phyloP scores from a whole-genome alignment of 2,113 vertebrate species.

The Sturnus vulgaris region DNA sequence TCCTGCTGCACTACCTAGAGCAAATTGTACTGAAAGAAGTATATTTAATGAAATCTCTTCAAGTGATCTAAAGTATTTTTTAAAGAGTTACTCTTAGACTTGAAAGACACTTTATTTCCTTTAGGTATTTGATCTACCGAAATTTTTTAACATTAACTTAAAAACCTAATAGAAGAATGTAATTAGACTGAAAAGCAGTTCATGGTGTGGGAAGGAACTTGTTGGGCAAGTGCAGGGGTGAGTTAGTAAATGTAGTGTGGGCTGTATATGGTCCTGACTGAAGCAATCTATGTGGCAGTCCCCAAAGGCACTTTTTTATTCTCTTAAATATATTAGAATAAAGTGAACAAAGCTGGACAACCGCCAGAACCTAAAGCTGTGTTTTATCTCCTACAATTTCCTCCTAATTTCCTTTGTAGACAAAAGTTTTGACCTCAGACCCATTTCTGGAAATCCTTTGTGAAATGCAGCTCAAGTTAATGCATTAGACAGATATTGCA shows the following conservation, averaged over 20 bases:
- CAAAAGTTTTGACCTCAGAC: constrained; percentile 68
- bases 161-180: not conserved
- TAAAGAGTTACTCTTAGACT: not conserved
- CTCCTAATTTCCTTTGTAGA: constrained; percentile 74
- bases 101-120: not conserved
- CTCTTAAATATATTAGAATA: constrained; percentile 30
- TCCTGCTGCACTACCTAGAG: constrained; percentile 1
- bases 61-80: not conserved
- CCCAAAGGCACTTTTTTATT: not conserved
- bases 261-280: not conserved
- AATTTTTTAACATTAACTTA: not conserved
- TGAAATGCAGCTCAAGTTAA: not conserved
- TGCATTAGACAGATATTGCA: not conserved
- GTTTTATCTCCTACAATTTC: constrained; percentile 76
- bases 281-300: not conserved
- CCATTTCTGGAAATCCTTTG: constrained; percentile 44
- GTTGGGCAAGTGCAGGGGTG: not conserved
- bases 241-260: not conserved
- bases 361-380: constrained; percentile 68
- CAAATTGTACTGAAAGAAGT: not conserved
- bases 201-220: not conserved
- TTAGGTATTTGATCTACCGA: not conserved
- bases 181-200: not conserved
- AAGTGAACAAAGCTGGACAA: constrained; percentile 67
- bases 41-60: not conserved